phyloP scores from a whole-genome alignment of 2,888 invertebrate genomes.

The Erpobdella octoculata region DNA sequence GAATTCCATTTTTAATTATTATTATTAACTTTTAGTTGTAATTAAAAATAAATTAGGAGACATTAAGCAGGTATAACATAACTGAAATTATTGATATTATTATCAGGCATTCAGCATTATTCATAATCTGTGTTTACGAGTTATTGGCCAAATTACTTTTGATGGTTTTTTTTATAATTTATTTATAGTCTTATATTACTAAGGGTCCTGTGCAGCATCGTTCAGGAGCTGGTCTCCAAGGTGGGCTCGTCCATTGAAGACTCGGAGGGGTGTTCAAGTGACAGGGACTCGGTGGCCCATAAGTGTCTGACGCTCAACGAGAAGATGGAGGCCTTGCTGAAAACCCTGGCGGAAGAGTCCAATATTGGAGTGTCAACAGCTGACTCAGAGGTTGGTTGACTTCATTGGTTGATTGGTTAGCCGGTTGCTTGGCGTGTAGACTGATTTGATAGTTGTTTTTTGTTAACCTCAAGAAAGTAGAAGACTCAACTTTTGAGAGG shows the following conservation, averaged over 20 bases:
- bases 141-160: background rate
- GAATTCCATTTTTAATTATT: constrained; percentile 40
- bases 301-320: constrained; percentile 66
- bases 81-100: no score
- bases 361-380: constrained; percentile 39
- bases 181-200: background rate
- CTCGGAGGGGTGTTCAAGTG: constrained; percentile 20
- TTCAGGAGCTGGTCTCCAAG: constrained; percentile 65
- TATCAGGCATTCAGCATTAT: no score
- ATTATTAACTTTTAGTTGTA: background rate
- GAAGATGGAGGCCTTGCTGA: constrained; percentile 67
- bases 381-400: background rate
- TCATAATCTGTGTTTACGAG: no score
- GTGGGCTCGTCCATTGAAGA: constrained; percentile 49
- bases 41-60: no score
- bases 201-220: constrained; percentile 66
- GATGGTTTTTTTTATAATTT: background rate
- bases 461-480: no score
- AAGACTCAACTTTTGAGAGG: no score
- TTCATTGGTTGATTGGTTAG: no score
- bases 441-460: no score
- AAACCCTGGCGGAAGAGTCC: constrained; percentile 66
- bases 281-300: constrained; percentile 33
- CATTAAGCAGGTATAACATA: no score
- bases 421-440: no score